These are phyloP conservation scores for Caenorhabditis plicata DNA, from an alignment of 2,888 invertebrate species.

Conservation along the genomic window DNA sequence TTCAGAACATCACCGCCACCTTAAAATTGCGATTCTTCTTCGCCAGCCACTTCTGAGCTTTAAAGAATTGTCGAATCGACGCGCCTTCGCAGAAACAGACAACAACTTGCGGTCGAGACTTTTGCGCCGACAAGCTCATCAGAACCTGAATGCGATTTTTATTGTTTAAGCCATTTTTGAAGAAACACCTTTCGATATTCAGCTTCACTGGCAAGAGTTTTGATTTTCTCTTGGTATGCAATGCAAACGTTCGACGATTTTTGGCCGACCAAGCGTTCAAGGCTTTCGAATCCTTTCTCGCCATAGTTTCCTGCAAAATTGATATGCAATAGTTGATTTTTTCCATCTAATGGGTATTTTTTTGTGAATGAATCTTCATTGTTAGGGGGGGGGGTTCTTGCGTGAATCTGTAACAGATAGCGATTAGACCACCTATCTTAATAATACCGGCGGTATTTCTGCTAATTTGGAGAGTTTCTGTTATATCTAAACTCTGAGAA, in stretches of 20 bases:
- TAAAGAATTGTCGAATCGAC: slow-evolving; percentile 70
- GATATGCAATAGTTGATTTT: not conserved
- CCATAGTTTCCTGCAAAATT: slow-evolving; percentile 76
- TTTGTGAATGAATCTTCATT: too few relatives aligned
- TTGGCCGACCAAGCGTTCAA: slow-evolving; percentile 69
- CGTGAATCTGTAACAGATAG: too few relatives aligned
- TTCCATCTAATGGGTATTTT: not conserved
- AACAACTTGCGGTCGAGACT: slow-evolving; percentile 61
- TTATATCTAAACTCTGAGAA: too few relatives aligned
- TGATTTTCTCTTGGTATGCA: slow-evolving; percentile 74
- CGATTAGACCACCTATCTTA: too few relatives aligned
- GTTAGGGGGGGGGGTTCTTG: too few relatives aligned
- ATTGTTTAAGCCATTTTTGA: too few relatives aligned
- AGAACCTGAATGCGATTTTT: slow-evolving; percentile 34
- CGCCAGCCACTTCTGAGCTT: slow-evolving; percentile 55
- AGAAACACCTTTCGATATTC: slow-evolving; percentile 46
- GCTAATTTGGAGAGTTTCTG: too few relatives aligned
- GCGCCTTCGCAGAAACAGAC: slow-evolving; percentile 79
- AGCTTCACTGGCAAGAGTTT: slow-evolving; percentile 53
- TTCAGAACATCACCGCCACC: not conserved
- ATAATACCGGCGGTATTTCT: too few relatives aligned
- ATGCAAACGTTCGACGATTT: slow-evolving; percentile 73
- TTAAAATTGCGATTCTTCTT: slow-evolving; percentile 16
- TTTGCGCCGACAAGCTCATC: slow-evolving; percentile 40
- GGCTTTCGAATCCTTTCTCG: slow-evolving; percentile 76